Percentiles rank a stretch among this genome's conserved stretches.
Evolutionary conservation across 2,888 invertebrate species (phyloP).

Genomic region (Gastrophysa polygoni): DNA sequence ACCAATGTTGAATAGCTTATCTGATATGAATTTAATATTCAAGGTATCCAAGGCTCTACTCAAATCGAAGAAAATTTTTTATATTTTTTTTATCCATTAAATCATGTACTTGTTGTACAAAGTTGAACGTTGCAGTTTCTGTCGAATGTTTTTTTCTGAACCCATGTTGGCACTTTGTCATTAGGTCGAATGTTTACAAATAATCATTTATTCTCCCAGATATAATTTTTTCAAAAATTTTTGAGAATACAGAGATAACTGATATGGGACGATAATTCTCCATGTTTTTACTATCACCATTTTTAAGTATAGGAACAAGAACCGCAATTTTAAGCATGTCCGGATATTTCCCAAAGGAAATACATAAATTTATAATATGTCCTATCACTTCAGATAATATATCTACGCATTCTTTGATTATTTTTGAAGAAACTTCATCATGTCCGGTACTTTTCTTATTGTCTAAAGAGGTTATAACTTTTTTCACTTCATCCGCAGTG

Average conservation of each 20-base stretch:
- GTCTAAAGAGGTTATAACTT: background rate
- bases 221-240: background rate
- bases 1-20: background rate
- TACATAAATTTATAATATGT: background rate
- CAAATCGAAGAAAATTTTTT: background rate
- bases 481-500: background rate
- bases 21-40: background rate
- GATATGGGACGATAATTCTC: constrained; percentile 2
- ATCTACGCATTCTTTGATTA: background rate
- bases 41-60: constrained; percentile 1
- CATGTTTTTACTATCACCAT: constrained; percentile 2
- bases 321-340: background rate
- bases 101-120: background rate
- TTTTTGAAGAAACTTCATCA: constrained; percentile 6
- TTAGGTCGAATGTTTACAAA: background rate
- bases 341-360: background rate
- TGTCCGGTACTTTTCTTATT: background rate
- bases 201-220: background rate
- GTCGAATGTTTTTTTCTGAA: background rate
- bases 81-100: background rate
- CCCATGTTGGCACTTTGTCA: background rate
- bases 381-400: background rate
- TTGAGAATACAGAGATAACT: background rate
- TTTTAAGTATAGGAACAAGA: background rate
- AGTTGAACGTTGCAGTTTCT: constrained; percentile 1